Evolutionary conservation across 2,888 invertebrate genomes (phyloP).

Genomic region (Lochmaea capreae): DNA sequence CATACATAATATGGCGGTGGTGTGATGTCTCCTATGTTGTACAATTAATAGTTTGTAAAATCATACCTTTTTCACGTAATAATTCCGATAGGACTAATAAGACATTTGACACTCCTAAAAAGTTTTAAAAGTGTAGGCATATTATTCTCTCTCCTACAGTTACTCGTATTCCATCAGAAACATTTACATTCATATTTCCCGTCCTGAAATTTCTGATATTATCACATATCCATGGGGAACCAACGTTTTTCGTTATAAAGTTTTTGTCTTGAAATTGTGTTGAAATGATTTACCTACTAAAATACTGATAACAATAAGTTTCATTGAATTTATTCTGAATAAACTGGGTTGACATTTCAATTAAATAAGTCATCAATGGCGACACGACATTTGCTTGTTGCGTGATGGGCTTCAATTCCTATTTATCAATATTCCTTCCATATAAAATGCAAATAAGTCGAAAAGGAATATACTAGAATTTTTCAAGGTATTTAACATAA

Average conservation of each 20-base stretch:
- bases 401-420: background rate
- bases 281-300: background rate
- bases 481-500: no score
- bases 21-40: no score
- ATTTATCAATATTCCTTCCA: background rate
- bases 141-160: conserved; percentile 22
- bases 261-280: background rate
- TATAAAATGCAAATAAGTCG: background rate
- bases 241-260: background rate
- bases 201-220: conserved; percentile 16
- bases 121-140: conserved; percentile 9
- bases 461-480: no score
- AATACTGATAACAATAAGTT: background rate
- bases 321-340: background rate
- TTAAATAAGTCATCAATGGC: background rate
- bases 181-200: conserved; percentile 21
- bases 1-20: no score
- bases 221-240: background rate
- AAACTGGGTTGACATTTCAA: background rate
- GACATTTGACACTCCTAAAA: background rate
- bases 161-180: conserved; percentile 20
- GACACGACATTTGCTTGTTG: background rate
- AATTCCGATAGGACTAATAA: background rate
- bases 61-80: background rate
- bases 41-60: no score